These are phyloP conservation scores for Machimus rusticus DNA, from an alignment of 2,888 invertebrate species.

Conservation along the genomic window DNA sequence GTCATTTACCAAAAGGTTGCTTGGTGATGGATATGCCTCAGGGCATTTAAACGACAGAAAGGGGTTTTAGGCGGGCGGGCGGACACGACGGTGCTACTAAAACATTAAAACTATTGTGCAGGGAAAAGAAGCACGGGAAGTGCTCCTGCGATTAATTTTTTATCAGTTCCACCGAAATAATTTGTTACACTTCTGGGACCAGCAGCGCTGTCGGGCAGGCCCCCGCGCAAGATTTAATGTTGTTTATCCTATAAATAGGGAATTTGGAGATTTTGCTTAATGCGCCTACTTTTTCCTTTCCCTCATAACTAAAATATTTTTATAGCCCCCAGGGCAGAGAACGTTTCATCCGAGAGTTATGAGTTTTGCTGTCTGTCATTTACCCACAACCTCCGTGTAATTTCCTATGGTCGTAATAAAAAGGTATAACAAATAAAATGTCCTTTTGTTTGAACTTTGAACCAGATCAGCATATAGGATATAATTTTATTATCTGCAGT, in stretches of 20 bases:
- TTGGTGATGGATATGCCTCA: background rate
- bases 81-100: background rate
- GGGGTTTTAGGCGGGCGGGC: background rate
- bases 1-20: background rate
- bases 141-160: background rate
- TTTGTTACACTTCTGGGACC: background rate
- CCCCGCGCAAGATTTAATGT: background rate
- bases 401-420: background rate
- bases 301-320: conserved; percentile 1
- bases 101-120: background rate
- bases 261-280: background rate
- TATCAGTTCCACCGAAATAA: background rate
- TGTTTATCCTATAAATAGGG: background rate
- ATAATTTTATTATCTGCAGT: background rate
- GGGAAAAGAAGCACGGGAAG: background rate
- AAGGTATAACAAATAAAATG: background rate
- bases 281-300: background rate
- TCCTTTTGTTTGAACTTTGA: background rate
- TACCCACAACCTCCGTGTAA: background rate
- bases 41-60: conserved; percentile 1
- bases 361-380: background rate
- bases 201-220: background rate
- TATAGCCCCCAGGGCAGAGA: background rate
- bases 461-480: background rate
- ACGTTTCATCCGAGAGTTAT: background rate